A percentile compares a stretch with the other conserved stretches of the same genome.
phyloP scores from a whole-genome alignment of 2,888 invertebrate species.

The Diplazon laetatorius region DNA sequence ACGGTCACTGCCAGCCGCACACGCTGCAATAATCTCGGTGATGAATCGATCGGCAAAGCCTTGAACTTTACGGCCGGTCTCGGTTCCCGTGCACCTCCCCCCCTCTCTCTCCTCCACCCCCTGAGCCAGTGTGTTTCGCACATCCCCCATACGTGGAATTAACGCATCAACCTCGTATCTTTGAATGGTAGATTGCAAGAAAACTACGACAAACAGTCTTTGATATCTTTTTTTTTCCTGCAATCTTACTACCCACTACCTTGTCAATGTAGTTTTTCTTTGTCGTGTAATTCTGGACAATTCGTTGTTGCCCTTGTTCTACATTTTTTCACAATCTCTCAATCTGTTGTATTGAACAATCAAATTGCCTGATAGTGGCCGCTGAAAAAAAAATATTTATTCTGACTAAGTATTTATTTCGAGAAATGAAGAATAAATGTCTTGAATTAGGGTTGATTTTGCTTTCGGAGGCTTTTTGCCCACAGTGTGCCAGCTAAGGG shows the following conservation, averaged over 20 bases:
- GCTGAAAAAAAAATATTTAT: no score
- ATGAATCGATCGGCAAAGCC: conserved; percentile 74
- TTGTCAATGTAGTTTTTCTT: no score
- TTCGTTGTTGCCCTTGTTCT: neutral
- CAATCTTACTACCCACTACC: no score
- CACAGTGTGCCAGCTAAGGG: no score
- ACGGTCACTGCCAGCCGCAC: conserved; percentile 42
- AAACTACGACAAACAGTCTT: neutral
- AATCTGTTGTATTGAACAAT: no score
- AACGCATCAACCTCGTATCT: neutral
- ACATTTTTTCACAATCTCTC: neutral
- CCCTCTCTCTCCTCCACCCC: conserved; percentile 47
- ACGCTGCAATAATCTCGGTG: conserved; percentile 61
- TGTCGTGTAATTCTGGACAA: no score
- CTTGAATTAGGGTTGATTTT: no score
- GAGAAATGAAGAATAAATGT: no score
- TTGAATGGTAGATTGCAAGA: neutral
- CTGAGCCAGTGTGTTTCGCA: conserved; percentile 41
- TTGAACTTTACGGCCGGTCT: conserved; percentile 70
- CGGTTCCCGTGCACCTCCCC: conserved; percentile 72
- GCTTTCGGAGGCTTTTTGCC: no score
- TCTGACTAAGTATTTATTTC: no score
- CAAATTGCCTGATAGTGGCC: no score
- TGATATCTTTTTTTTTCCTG: neutral
- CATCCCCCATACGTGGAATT: conserved; percentile 30